Conservation (phyloP, 2,113 vertebrate species). For the Scophthalmus maximus region DNA sequence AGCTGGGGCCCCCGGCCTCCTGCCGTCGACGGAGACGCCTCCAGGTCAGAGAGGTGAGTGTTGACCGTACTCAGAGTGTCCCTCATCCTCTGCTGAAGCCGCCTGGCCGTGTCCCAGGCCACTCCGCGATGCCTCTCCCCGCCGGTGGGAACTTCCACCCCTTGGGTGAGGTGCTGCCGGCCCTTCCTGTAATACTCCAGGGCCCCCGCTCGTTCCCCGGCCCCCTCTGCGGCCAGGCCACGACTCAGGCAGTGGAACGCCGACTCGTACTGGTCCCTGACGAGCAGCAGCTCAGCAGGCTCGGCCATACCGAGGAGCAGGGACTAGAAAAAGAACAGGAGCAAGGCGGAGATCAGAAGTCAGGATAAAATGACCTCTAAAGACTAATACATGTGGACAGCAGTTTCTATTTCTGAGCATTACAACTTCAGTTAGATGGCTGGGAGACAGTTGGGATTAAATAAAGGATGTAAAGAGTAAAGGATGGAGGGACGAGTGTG, state of each 20-base stretch:
- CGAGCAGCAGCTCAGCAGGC: conserved; percentile 82
- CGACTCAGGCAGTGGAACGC: conserved; percentile 87
- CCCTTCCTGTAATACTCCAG: conserved; percentile 85
- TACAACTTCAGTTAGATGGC: not conserved
- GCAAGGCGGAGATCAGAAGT: too few species aligned
- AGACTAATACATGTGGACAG: too few species aligned
- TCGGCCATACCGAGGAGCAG: conserved; percentile 58
- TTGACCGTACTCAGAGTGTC: conserved; percentile 85
- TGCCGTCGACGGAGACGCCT: conserved; percentile 56
- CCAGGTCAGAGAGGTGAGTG: conserved; percentile 80
- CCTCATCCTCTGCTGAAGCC: conserved; percentile 90
- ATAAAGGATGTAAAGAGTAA: not conserved
- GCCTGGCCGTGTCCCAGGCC: conserved; percentile 86
- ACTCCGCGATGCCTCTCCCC: conserved; percentile 75
- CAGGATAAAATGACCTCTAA: too few species aligned
- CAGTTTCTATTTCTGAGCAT: too few species aligned
- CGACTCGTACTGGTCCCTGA: conserved; percentile 87
- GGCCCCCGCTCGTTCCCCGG: conserved; percentile 83
- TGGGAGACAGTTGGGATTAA: not conserved
- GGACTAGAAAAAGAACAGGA: not conserved
- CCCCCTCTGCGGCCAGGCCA: conserved; percentile 87
- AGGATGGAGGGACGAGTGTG: not conserved
- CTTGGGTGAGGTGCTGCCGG: conserved; percentile 84
- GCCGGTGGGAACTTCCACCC: conserved; percentile 80
- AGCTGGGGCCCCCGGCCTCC: conserved; percentile 22